phyloP scores from a whole-genome alignment of 1,140 invertebrate genomes.

The Musca vetustissima region DNA sequence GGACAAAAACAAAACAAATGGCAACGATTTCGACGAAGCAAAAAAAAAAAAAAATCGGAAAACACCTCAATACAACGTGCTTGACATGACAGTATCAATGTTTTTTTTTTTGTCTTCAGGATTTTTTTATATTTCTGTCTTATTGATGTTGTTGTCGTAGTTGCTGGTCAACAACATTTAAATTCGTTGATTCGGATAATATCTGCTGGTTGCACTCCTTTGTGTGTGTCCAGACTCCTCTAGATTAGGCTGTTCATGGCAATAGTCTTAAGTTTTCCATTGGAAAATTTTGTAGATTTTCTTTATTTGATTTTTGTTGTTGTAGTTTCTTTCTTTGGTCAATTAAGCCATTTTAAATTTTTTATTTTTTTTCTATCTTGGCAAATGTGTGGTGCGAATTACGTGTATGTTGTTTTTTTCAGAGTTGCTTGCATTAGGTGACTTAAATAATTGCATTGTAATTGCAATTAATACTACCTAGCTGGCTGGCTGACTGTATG shows the following conservation, averaged over 20 bases:
- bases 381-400: neutral
- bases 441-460: constrained; percentile 50
- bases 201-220: too few relatives aligned
- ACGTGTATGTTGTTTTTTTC: neutral
- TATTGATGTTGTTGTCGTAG: neutral
- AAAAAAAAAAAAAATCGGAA: neutral
- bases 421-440: neutral
- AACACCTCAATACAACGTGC: constrained; percentile 12
- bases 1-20: too few relatives aligned
- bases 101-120: too few relatives aligned
- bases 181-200: too few relatives aligned
- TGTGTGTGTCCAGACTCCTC: too few relatives aligned
- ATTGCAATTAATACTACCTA: constrained; percentile 55
- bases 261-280: too few relatives aligned
- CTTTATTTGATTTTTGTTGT: neutral
- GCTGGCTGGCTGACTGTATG: constrained; percentile 28
- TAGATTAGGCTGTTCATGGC: too few relatives aligned
- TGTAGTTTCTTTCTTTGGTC: constrained; percentile 13
- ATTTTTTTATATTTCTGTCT: neutral
- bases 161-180: neutral
- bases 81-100: constrained; percentile 23
- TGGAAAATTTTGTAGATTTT: too few relatives aligned
- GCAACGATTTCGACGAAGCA: neutral
- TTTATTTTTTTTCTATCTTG: neutral
- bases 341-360: constrained; percentile 14